Evolutionary conservation across 1,140 invertebrate species (phyloP).

Genomic region (Acyrthosiphon pisum): DNA sequence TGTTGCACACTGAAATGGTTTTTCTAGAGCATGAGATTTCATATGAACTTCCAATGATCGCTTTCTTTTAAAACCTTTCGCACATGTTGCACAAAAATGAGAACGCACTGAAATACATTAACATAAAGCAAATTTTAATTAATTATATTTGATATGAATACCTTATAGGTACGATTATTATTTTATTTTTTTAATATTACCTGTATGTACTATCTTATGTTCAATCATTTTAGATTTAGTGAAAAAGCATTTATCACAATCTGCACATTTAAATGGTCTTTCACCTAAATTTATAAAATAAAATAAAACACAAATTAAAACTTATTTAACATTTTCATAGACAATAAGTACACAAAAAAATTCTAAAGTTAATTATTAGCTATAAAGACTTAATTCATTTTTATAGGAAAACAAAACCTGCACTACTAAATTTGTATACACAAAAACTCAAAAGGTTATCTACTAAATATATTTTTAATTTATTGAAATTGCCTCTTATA

Average conservation of each 20-base stretch:
- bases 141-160: not conserved
- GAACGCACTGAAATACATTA: constrained; percentile 17
- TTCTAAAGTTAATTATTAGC: no score
- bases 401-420: no score
- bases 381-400: no score
- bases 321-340: not conserved
- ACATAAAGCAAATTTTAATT: not conserved
- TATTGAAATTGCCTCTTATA: no score
- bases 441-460: no score
- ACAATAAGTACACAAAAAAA: no score
- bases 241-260: constrained; percentile 55
- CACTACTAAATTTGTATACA: no score
- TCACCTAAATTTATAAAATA: not conserved
- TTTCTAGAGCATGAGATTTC: constrained; percentile 46
- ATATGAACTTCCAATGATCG: constrained; percentile 50
- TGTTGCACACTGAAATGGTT: constrained; percentile 49
- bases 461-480: not conserved
- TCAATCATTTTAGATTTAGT: constrained; percentile 55
- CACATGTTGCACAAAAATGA: constrained; percentile 48
- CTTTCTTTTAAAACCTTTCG: constrained; percentile 52
- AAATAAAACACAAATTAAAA: not conserved
- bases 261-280: constrained; percentile 34
- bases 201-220: constrained; percentile 48
- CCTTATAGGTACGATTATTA: no score
- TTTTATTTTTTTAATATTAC: not conserved